Evolutionary conservation across 2,888 invertebrate genomes (phyloP).

Genomic region (Aquatica leii): DNA sequence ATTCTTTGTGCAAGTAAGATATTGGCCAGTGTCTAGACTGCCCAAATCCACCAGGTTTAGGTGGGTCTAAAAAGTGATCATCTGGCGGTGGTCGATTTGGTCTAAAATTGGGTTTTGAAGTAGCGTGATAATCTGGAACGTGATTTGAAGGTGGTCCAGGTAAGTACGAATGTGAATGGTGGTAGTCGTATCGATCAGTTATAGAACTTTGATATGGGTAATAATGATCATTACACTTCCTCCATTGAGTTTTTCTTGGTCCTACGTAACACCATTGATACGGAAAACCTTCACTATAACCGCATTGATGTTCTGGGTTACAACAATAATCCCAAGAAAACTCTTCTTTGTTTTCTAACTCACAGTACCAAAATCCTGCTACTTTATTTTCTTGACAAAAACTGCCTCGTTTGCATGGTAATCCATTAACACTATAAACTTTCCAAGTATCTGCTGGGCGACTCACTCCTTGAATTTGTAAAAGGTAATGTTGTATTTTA

Average conservation of each 20-base stretch:
- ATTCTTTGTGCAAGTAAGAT: slow-evolving; percentile 80
- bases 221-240: slow-evolving; percentile 86
- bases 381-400: slow-evolving; percentile 76
- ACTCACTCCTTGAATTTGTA: slow-evolving; percentile 37
- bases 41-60: slow-evolving; percentile 63
- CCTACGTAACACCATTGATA: slow-evolving; percentile 92
- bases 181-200: slow-evolving; percentile 42
- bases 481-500: not conserved
- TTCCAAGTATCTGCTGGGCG: slow-evolving; percentile 65
- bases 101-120: slow-evolving; percentile 46
- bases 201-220: slow-evolving; percentile 67
- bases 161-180: slow-evolving; percentile 24
- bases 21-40: slow-evolving; percentile 74
- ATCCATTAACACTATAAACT: slow-evolving; percentile 82
- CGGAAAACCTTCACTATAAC: slow-evolving; percentile 81
- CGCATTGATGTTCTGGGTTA: slow-evolving; percentile 81
- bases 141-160: slow-evolving; percentile 19
- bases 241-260: slow-evolving; percentile 79
- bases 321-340: slow-evolving; percentile 90
- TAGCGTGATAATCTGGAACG: slow-evolving; percentile 1
- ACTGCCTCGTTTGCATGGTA: slow-evolving; percentile 75
- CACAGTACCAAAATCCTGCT: slow-evolving; percentile 86
- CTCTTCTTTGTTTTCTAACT: slow-evolving; percentile 74
- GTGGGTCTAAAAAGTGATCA: slow-evolving; percentile 60
- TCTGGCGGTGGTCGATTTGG: slow-evolving; percentile 55